Evolutionary conservation across 1,140 invertebrate genomes (phyloP).

Genomic region (Bombus ignitus): DNA sequence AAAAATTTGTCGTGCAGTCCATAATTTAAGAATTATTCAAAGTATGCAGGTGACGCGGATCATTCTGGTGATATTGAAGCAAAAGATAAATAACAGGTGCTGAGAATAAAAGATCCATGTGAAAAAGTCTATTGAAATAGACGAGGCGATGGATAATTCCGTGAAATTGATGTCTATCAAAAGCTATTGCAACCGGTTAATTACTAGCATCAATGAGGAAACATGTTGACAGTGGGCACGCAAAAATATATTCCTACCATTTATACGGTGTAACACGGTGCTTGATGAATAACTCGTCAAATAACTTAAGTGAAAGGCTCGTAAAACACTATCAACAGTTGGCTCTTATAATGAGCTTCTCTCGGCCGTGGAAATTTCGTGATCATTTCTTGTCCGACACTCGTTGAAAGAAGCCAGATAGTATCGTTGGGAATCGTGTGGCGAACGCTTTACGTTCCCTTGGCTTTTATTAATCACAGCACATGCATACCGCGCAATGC

Average conservation of each 20-base stretch:
- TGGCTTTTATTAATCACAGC: constrained; percentile 40
- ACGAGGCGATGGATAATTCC: not conserved
- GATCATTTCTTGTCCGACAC: constrained; percentile 12
- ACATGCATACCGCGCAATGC: constrained; percentile 20
- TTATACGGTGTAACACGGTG: constrained; percentile 31
- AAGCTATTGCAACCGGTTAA: not conserved
- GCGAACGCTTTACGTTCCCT: constrained; percentile 13
- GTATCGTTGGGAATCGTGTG: constrained; percentile 24
- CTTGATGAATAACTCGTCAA: constrained; percentile 33
- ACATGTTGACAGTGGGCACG: not conserved
- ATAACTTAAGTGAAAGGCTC: not conserved
- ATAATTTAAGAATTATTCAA: too few species aligned
- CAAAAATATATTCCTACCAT: constrained; percentile 29
- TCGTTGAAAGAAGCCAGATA: constrained; percentile 19
- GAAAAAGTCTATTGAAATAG: not conserved
- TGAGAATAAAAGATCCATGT: not conserved
- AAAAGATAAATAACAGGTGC: not conserved
- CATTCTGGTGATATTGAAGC: not conserved
- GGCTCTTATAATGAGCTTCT: not conserved
- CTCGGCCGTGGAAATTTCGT: constrained; percentile 14
- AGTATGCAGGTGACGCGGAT: too few species aligned
- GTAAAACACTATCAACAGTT: constrained; percentile 11
- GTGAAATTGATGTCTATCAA: not conserved
- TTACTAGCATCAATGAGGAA: not conserved
- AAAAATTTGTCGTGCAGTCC: too few species aligned